Conservation (phyloP, 2,797 vertebrate species). For the Halcyon leucocephala region DNA sequence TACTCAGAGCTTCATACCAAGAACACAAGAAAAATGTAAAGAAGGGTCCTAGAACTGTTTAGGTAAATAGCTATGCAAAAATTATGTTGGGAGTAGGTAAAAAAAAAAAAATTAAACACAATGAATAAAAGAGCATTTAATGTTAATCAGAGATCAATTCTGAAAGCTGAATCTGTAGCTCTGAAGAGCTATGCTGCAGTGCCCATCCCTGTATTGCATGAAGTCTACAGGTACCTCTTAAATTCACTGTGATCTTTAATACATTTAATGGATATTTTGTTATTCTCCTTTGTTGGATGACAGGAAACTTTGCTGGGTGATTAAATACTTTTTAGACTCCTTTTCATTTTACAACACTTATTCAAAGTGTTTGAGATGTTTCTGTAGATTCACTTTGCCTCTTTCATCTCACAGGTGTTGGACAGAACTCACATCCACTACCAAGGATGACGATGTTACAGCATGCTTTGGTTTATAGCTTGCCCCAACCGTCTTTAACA, state of each 20-base stretch:
- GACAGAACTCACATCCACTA: not conserved
- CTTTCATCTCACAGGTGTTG: not conserved
- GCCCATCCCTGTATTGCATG: not conserved
- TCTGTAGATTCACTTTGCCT: not conserved
- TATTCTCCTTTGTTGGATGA: not conserved
- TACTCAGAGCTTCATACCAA: not conserved
- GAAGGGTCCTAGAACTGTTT: not conserved
- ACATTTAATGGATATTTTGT: not conserved
- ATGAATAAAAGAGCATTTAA: not conserved
- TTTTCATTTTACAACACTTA: not conserved
- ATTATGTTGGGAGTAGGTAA: not conserved
- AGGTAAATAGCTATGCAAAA: not conserved
- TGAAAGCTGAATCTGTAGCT: not conserved
- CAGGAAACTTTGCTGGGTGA: not conserved
- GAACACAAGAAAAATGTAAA: not conserved
- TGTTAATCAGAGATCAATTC: not conserved
- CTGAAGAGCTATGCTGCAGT: not conserved
- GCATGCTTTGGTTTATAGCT: not conserved
- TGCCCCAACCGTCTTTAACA: not conserved
- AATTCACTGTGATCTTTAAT: not conserved
- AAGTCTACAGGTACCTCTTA: not conserved
- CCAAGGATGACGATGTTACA: not conserved
- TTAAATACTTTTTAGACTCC: not conserved
- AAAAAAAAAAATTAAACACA: not conserved
- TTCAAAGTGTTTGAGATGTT: not conserved